Percentiles rank a stretch among this genome's conserved stretches.
Evolutionary conservation across 1,140 invertebrate genomes (phyloP).

Genomic region (Helicoverpa zea): DNA sequence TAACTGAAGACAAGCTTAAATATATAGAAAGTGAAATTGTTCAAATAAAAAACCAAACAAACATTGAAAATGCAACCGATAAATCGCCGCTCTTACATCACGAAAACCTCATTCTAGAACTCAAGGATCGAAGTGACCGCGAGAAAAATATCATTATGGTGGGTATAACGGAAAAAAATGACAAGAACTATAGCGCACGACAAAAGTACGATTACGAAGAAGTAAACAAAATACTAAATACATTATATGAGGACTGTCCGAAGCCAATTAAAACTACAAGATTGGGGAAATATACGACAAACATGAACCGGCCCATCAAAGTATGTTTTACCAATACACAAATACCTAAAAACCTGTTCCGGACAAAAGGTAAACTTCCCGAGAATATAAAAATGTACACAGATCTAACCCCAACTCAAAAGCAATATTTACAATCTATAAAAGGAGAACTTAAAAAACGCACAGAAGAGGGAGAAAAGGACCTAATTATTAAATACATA

Average conservation of each 20-base stretch:
- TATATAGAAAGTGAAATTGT: conserved; percentile 46
- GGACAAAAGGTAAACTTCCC: conserved; percentile 52
- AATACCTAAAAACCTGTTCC: conserved; percentile 40
- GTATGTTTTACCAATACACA: conserved; percentile 12
- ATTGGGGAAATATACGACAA: conserved; percentile 56
- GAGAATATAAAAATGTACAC: conserved; percentile 52
- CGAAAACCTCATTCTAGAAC: conserved; percentile 47
- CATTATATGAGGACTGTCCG: conserved; percentile 46
- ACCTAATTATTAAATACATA: conserved; percentile 17
- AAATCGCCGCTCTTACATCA: conserved; percentile 24
- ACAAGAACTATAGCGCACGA: conserved; percentile 46
- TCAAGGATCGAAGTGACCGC: conserved; percentile 51
- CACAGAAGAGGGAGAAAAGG: not conserved
- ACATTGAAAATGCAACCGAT: not conserved
- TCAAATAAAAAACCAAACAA: conserved; percentile 8
- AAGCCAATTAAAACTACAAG: conserved; percentile 49
- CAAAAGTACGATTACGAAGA: not conserved
- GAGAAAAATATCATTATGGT: conserved; percentile 59
- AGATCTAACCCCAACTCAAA: conserved; percentile 57
- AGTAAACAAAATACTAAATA: conserved; percentile 14
- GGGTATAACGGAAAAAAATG: conserved; percentile 54
- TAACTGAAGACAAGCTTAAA: conserved; percentile 38
- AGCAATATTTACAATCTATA: conserved; percentile 37
- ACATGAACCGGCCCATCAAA: conserved; percentile 52
- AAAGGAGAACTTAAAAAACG: conserved; percentile 48